A percentile compares a stretch with the other conserved stretches of the same genome.
Conservation (phyloP, 2,888 invertebrate species). For the Dioctria rufipes region DNA sequence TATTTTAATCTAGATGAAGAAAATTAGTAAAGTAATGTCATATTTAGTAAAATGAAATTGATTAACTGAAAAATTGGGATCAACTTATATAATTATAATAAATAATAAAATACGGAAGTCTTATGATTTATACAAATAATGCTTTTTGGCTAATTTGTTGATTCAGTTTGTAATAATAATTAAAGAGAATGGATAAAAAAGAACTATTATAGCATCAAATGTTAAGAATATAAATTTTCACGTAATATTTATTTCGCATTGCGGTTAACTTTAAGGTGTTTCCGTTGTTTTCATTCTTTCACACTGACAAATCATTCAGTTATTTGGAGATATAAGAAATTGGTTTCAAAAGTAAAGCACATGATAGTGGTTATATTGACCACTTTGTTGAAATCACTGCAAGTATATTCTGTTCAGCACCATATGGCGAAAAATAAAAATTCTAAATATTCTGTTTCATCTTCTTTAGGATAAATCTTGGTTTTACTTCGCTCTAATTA, state of each 20-base stretch:
- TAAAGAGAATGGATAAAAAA: conserved; percentile 1
- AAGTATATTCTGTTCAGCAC: too few species aligned
- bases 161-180: conserved; percentile 26
- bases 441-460: too few species aligned
- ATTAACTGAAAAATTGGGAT: conserved; percentile 53
- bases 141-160: conserved; percentile 47
- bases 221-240: conserved; percentile 33
- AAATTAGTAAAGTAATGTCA: conserved; percentile 27
- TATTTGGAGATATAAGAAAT: conserved; percentile 20
- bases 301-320: not conserved
- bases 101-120: conserved; percentile 17
- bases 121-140: conserved; percentile 44
- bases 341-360: conserved; percentile 31
- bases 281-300: too few species aligned
- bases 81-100: conserved; percentile 51
- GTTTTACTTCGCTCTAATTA: too few species aligned
- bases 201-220: conserved; percentile 21
- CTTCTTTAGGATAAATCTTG: too few species aligned
- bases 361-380: too few species aligned
- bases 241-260: conserved; percentile 5
- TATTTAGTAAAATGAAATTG: conserved; percentile 28
- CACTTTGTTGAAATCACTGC: too few species aligned
- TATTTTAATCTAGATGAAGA: conserved; percentile 35
- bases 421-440: too few species aligned
- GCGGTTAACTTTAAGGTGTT: too few species aligned